Percentiles rank a stretch among this genome's conserved stretches.
phyloP scores from a whole-genome alignment of 2,113 vertebrate genomes.

The Gambusia holbrooki region DNA sequence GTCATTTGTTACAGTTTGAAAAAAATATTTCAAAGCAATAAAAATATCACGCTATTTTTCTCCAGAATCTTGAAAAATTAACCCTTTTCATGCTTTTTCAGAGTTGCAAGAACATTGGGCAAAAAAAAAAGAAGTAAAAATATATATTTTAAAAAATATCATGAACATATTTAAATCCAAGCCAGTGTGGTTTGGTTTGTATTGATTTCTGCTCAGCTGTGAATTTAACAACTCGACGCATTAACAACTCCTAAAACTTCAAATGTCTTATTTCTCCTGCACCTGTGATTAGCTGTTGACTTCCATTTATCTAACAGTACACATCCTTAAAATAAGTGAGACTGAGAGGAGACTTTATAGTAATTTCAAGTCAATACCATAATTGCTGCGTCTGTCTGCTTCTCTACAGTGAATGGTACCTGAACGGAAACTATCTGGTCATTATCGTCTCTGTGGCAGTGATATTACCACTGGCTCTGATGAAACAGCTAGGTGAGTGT shows the following conservation, averaged over 20 bases:
- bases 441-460: constrained; percentile 86
- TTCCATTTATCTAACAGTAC: neutral
- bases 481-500: constrained; percentile 94
- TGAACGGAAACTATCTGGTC: constrained; percentile 90
- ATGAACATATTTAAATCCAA: too few relatives aligned
- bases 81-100: too few relatives aligned
- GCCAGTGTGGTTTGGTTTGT: neutral
- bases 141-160: too few relatives aligned
- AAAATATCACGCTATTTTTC: too few relatives aligned
- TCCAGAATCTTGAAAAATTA: too few relatives aligned
- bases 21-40: too few relatives aligned
- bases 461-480: constrained; percentile 93
- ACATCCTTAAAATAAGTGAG: constrained; percentile 10
- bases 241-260: neutral
- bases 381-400: constrained; percentile 38
- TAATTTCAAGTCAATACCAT: constrained; percentile 28
- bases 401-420: constrained; percentile 86
- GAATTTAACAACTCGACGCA: neutral
- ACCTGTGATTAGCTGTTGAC: neutral
- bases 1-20: too few relatives aligned
- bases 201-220: constrained; percentile 5
- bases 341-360: constrained; percentile 19
- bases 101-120: too few relatives aligned
- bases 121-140: too few relatives aligned
- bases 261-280: neutral